A percentile compares a stretch with the other conserved stretches of the same genome.
Conservation (phyloP, 2,888 invertebrate species). For the Carcina quercana region DNA sequence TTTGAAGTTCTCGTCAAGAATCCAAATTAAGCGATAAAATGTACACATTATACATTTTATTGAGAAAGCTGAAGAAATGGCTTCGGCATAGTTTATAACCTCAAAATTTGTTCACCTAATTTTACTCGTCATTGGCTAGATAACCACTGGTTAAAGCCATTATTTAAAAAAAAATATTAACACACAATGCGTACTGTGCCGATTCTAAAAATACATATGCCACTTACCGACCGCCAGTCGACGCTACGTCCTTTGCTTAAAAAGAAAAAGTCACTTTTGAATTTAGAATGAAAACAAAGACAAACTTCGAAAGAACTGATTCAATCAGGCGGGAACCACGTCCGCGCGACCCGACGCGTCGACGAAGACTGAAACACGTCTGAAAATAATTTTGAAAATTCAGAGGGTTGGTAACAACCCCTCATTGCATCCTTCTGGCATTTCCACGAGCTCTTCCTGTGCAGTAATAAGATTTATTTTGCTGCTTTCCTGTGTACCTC, state of each 20-base stretch:
- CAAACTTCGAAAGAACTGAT: slow-evolving; percentile 22
- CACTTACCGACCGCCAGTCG: slow-evolving; percentile 28
- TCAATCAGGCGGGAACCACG: slow-evolving; percentile 6
- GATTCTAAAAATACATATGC: slow-evolving; percentile 1
- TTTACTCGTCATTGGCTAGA: no score
- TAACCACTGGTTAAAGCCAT: no score
- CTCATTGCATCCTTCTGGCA: slow-evolving; percentile 26
- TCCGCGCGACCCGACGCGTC: slow-evolving; percentile 19
- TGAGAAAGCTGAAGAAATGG: no score
- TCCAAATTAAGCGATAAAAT: no score
- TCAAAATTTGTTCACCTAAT: no score
- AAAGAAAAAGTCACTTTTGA: slow-evolving; percentile 29
- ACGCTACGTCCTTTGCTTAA: slow-evolving; percentile 20
- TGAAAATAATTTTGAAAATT: slow-evolving; percentile 27
- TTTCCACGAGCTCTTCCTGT: slow-evolving; percentile 32
- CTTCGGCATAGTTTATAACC: no score
- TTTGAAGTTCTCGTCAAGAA: no score
- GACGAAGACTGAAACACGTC: slow-evolving; percentile 35
- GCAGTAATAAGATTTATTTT: slow-evolving; percentile 30
- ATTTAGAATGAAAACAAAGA: slow-evolving; percentile 19
- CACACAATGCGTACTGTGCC: no score
- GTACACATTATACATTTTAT: no score
- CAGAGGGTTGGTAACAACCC: slow-evolving; percentile 24
- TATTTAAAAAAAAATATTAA: no score
- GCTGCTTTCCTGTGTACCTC: slow-evolving; percentile 30